A percentile compares a stretch with the other conserved stretches of the same genome.
Evolutionary conservation across 2,113 vertebrate genomes (phyloP).

Genomic region (Bungarus multicinctus): DNA sequence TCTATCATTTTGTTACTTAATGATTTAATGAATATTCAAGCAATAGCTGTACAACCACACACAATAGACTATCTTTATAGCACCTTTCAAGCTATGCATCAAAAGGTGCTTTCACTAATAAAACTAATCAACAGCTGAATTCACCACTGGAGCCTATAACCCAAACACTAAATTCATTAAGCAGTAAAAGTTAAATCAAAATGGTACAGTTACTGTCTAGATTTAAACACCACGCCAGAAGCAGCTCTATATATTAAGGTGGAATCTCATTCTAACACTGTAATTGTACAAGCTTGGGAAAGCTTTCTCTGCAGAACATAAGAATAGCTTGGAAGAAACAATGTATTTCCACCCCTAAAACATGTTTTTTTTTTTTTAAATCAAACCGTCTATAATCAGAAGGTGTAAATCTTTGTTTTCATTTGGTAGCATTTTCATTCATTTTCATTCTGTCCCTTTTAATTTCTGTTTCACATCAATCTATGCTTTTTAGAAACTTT

Average conservation of each 20-base stretch:
- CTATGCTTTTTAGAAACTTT: background rate
- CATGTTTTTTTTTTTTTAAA: background rate
- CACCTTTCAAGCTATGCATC: constrained; percentile 27
- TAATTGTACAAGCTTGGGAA: constrained; percentile 2
- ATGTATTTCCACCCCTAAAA: constrained; percentile 24
- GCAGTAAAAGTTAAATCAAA: constrained; percentile 33
- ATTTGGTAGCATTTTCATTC: background rate
- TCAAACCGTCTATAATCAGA: background rate
- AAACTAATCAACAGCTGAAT: constrained; percentile 42
- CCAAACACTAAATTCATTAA: constrained; percentile 27
- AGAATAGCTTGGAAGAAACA: constrained; percentile 12
- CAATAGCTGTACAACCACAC: background rate
- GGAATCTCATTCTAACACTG: constrained; percentile 10
- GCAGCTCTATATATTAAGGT: constrained; percentile 7
- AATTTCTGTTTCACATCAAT: background rate
- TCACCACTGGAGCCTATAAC: background rate
- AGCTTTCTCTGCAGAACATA: background rate
- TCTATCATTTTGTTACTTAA: constrained; percentile 38
- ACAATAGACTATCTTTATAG: constrained; percentile 22
- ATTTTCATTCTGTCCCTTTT: background rate
- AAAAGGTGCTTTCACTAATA: background rate
- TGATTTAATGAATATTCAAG: constrained; percentile 34
- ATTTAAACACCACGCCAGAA: constrained; percentile 23
- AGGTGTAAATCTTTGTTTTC: background rate
- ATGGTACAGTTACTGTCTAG: constrained; percentile 4